Conservation (phyloP, 2,113 vertebrate genomes). For the Mustelus asterias region DNA sequence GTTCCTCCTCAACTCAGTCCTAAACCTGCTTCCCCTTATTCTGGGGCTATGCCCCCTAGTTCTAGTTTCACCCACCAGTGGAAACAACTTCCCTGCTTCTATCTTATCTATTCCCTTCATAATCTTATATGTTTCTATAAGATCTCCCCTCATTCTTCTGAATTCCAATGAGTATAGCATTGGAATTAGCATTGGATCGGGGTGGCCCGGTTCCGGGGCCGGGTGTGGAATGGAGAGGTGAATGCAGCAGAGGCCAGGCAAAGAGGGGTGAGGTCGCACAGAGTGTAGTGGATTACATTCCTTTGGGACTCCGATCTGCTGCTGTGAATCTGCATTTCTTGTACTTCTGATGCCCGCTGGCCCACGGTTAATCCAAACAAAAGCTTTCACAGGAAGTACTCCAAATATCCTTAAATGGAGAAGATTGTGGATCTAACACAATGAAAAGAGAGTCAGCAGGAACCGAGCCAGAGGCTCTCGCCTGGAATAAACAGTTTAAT, state of each 20-base stretch:
- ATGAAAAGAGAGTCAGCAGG: background rate
- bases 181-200: too few species aligned
- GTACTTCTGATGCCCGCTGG: background rate
- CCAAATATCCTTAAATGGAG: slow-evolving; percentile 21
- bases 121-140: too few species aligned
- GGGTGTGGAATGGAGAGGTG: background rate
- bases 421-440: background rate
- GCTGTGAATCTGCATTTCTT: background rate
- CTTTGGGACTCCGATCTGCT: background rate
- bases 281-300: background rate
- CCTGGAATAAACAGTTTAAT: background rate
- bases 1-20: too few species aligned
- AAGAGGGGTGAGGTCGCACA: too few species aligned
- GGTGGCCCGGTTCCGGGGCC: too few species aligned
- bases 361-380: background rate
- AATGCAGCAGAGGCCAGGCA: background rate
- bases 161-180: too few species aligned
- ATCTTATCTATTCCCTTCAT: too few species aligned
- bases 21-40: too few species aligned
- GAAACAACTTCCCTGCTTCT: too few species aligned
- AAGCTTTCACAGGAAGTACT: background rate
- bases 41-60: too few species aligned
- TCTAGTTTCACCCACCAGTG: too few species aligned
- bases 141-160: too few species aligned
- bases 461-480: background rate